A percentile compares a stretch with the other conserved stretches of the same genome.
Evolutionary conservation across 2,113 vertebrate genomes (phyloP).

Genomic region (Paraplagusia blochii): DNA sequence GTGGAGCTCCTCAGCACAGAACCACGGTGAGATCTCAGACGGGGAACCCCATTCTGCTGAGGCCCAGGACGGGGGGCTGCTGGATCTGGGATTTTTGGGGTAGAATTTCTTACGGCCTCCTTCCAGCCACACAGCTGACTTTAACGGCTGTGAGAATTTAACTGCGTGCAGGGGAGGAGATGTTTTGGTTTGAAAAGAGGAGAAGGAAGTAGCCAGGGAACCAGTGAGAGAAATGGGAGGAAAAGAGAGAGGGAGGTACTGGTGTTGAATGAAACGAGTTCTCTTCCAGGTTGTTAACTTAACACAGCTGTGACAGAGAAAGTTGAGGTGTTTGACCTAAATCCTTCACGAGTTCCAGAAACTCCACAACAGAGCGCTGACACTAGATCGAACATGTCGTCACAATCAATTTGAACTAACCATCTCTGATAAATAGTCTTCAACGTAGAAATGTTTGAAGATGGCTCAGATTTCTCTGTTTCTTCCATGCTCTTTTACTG

Average conservation of each 20-base stretch:
- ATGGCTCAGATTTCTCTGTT: too few species aligned
- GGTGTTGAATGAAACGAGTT: constrained; percentile 53
- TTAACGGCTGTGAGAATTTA: constrained; percentile 66
- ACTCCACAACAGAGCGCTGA: too few species aligned
- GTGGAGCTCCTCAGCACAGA: constrained; percentile 26
- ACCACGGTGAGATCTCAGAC: constrained; percentile 52
- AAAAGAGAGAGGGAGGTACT: constrained; percentile 44
- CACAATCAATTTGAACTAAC: too few species aligned
- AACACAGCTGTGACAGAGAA: constrained; percentile 65
- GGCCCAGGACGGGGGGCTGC: constrained; percentile 59
- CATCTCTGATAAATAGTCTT: too few species aligned
- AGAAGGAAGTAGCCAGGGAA: constrained; percentile 29
- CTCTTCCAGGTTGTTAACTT: constrained; percentile 59
- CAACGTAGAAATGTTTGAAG: too few species aligned
- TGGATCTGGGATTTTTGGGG: constrained; percentile 30
- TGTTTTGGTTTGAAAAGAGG: constrained; percentile 72
- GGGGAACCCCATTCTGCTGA: constrained; percentile 64
- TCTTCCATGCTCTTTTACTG: too few species aligned
- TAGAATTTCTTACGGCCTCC: constrained; percentile 69
- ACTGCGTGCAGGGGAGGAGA: constrained; percentile 52
- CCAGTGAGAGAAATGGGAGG: constrained; percentile 27
- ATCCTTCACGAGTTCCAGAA: too few species aligned
- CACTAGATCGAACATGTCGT: too few species aligned
- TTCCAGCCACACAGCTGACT: constrained; percentile 67
- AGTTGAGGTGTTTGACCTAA: not conserved